Evolutionary conservation across 2,888 invertebrate genomes (phyloP), one percentile per base, ranked within the genome.

Genomic region (Eupelmus urozonus): DNA sequence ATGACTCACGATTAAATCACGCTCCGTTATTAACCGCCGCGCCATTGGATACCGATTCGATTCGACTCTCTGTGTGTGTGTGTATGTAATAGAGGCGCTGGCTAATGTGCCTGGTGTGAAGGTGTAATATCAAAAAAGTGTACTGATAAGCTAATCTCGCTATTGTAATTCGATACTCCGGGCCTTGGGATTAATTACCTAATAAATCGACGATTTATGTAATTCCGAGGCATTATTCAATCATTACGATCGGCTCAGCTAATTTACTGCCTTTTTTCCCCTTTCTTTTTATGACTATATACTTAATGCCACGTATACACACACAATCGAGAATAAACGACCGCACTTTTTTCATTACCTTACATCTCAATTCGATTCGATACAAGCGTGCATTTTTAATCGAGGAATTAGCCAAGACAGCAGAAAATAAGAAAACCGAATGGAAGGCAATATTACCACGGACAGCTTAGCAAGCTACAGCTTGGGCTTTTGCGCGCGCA

Each of bases 1-100:
- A n/a, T 51, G 66, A 74, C 27, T 59, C 66, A 55, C 34, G 57
- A 74, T 66, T 74, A 66, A 66, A 59, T 69, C 55, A 42, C 55
- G 53, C 51, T 3, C 45, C 57, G 69, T 42, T 66, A 40, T 23
- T n/a, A 34, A 34, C 23, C 13, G 42, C n/a, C 34, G 16, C 55
- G 67, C 23, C 40, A 63, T 45, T 45, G 45, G 42, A 27, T 34
- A 18, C 20, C 18, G 25, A 63, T 63, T 63, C 27, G 25, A 25
- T 45, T 34, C 45, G 45, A 16, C 45, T 13, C 7, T 16, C 13
- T 45, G 13, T 45, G n/a, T n/a, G n/a, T 45, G 13, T 45, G 13
- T 16, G 2, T 13, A 45, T 2, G 45, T 16, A 16, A 45, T 45
- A 45, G 2, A 45, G 45, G 16, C 45, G 4, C 16, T 5, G 9